Evolutionary conservation across 2,888 invertebrate genomes (phyloP).

Genomic region (Sabellastarte sp.): DNA sequence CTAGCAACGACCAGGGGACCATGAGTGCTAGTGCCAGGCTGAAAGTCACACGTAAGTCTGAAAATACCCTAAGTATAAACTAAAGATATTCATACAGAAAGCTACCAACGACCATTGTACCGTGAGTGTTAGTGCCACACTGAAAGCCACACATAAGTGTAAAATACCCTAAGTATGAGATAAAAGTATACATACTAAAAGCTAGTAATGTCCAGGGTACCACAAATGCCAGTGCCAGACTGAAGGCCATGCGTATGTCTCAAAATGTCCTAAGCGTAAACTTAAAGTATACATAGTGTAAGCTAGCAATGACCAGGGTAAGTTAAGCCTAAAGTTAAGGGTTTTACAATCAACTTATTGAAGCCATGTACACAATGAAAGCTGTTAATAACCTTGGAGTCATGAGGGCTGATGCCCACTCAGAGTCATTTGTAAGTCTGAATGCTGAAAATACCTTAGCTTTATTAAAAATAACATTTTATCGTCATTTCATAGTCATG

Average conservation of each 20-base stretch:
- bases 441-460: neutral
- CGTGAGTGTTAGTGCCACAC: conserved; percentile 47
- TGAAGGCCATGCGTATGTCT: conserved; percentile 54
- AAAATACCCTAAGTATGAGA: conserved; percentile 41
- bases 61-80: no score
- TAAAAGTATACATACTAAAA: conserved; percentile 45
- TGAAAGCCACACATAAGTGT: conserved; percentile 55
- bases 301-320: no score
- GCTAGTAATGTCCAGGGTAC: conserved; percentile 55
- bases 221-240: conserved; percentile 47
- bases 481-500: neutral
- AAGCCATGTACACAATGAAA: no score
- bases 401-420: no score
- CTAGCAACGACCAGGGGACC: conserved; percentile 53
- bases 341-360: no score
- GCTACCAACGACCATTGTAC: conserved; percentile 55
- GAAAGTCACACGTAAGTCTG: conserved; percentile 53
- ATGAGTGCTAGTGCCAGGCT: conserved; percentile 51
- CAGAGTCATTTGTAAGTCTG: neutral
- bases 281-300: no score
- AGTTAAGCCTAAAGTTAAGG: no score
- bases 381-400: no score
- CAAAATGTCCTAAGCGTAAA: no score
- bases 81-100: no score
- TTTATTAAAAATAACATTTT: neutral